A percentile compares a stretch with the other conserved stretches of the same genome.
Evolutionary conservation across 2,113 vertebrate species (phyloP).

Genomic region (Polypterus bichir): DNA sequence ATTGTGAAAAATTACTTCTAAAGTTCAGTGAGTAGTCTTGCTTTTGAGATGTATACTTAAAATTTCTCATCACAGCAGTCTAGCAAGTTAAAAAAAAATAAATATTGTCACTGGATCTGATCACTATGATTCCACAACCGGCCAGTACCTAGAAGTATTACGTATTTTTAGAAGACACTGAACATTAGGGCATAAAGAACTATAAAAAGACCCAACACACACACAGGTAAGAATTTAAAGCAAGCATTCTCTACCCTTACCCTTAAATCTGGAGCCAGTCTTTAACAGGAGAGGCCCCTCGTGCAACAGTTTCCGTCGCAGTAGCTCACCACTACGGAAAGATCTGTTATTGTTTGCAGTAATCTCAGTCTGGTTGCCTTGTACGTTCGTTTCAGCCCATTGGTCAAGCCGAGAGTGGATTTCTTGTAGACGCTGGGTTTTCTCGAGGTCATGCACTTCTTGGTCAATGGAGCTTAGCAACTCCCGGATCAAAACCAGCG

Average conservation of each 20-base stretch:
- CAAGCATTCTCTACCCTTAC: constrained; percentile 28
- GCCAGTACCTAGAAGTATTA: too few species aligned
- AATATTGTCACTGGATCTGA: too few species aligned
- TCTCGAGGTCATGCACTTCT: constrained; percentile 69
- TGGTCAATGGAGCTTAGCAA: constrained; percentile 67
- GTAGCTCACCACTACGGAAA: constrained; percentile 65
- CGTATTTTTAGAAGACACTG: neutral
- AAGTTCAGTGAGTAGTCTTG: too few species aligned
- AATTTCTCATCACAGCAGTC: too few species aligned
- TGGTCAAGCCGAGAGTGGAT: constrained; percentile 64
- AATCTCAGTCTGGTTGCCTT: constrained; percentile 33
- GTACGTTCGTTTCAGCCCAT: constrained; percentile 31
- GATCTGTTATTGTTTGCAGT: constrained; percentile 42
- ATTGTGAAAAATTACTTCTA: too few species aligned
- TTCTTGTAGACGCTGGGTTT: constrained; percentile 66
- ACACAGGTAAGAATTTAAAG: neutral
- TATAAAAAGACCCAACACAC: neutral
- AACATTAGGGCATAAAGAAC: neutral
- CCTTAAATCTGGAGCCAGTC: constrained; percentile 67
- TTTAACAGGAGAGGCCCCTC: constrained; percentile 79
- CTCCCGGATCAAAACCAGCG: constrained; percentile 58
- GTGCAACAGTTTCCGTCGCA: constrained; percentile 65
- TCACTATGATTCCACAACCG: too few species aligned
- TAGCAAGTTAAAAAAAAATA: too few species aligned
- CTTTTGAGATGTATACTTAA: too few species aligned